A percentile compares a stretch with the other conserved stretches of the same genome.
Evolutionary conservation across 2,113 vertebrate species (phyloP).

Genomic region (Pollimyrus isidori): DNA sequence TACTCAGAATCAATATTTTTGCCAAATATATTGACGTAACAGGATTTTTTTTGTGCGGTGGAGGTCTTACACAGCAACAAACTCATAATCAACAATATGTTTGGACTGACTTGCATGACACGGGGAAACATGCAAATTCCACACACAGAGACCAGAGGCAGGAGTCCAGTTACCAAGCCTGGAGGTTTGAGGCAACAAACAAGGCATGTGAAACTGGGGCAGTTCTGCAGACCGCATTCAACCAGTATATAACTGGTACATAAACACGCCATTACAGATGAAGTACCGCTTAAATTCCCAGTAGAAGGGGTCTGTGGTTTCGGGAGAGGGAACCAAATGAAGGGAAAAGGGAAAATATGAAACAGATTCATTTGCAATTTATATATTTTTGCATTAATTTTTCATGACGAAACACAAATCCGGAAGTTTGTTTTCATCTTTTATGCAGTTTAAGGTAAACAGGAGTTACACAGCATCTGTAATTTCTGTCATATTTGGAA

Average conservation of each 20-base stretch:
- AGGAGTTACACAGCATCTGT: neutral
- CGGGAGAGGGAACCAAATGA: neutral
- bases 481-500: neutral
- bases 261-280: neutral
- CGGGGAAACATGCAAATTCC: neutral
- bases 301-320: constrained; percentile 3
- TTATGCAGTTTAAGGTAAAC: neutral
- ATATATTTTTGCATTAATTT: constrained; percentile 4
- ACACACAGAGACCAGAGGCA: neutral
- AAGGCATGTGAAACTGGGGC: neutral
- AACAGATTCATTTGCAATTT: constrained; percentile 11
- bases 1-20: neutral
- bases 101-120: neutral
- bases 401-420: neutral
- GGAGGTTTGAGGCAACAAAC: neutral
- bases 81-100: neutral
- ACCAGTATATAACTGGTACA: neutral
- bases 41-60: neutral
- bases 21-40: neutral
- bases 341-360: neutral
- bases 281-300: neutral
- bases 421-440: neutral
- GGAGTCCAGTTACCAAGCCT: neutral
- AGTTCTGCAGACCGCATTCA: neutral
- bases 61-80: neutral